phyloP scores from a whole-genome alignment of 2,797 vertebrate species.

The Falco concolor region DNA sequence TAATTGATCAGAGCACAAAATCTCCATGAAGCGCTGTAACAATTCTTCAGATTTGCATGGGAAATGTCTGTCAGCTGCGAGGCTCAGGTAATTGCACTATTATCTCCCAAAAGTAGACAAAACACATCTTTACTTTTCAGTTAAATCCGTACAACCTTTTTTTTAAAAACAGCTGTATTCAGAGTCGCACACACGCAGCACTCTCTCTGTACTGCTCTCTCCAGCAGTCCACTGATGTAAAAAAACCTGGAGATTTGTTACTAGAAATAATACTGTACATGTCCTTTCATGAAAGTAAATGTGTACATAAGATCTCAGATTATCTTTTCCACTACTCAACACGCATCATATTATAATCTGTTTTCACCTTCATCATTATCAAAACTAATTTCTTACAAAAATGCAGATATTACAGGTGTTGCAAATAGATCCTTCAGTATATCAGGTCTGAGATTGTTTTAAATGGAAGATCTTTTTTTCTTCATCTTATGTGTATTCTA shows the following conservation, averaged over 20 bases:
- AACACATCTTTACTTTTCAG: slow-evolving; percentile 24
- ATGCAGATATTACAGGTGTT: not conserved
- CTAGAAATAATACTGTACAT: not conserved
- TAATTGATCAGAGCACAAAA: not conserved
- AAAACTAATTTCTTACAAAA: not conserved
- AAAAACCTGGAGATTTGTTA: not conserved
- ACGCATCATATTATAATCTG: too few species aligned
- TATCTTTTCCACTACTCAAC: not conserved
- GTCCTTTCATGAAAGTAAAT: not conserved
- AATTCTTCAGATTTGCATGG: slow-evolving; percentile 31
- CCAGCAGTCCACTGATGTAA: not conserved
- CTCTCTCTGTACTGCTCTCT: not conserved
- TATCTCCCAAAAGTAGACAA: not conserved
- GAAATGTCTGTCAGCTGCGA: slow-evolving; percentile 14
- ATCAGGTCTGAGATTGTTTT: not conserved
- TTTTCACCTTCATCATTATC: not conserved
- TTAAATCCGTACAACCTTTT: not conserved
- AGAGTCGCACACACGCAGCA: not conserved
- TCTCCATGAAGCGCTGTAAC: not conserved
- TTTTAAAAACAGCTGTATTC: not conserved
- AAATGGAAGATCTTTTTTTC: not conserved
- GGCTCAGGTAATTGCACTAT: slow-evolving; percentile 17
- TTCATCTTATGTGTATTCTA: not conserved
- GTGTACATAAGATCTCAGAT: not conserved
- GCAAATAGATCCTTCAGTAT: not conserved